Percentiles rank a stretch among this genome's conserved stretches.
These are phyloP conservation scores for Numenius arquata DNA, from an alignment of 2,113 vertebrate species.

Conservation along the genomic window DNA sequence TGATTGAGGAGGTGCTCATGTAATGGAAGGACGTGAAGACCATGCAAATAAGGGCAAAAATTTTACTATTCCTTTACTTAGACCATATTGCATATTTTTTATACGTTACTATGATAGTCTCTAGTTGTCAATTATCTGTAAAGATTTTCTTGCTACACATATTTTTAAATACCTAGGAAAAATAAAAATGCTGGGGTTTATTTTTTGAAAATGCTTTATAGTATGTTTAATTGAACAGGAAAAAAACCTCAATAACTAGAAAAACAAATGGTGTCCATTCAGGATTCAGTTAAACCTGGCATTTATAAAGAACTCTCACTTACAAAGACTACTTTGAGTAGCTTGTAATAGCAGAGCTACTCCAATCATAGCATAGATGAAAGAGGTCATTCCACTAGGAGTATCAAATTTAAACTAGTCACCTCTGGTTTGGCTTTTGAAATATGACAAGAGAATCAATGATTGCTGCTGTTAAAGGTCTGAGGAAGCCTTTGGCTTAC, in stretches of 20 bases:
- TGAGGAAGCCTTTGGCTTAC: conserved; percentile 6
- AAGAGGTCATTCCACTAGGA: conserved; percentile 33
- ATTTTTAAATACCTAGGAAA: not conserved
- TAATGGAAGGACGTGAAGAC: not conserved
- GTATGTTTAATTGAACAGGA: not conserved
- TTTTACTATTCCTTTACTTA: not conserved
- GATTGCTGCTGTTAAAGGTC: conserved; percentile 6
- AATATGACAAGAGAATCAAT: conserved; percentile 26
- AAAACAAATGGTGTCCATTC: not conserved
- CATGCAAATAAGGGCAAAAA: not conserved
- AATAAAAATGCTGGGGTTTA: not conserved
- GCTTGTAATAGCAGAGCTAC: conserved; percentile 24
- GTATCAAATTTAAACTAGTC: conserved; percentile 40
- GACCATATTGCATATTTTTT: rapidly evolving
- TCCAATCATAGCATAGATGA: conserved; percentile 2
- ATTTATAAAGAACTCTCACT: not conserved
- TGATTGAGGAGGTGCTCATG: not conserved
- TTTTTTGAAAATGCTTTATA: not conserved
- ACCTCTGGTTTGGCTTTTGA: conserved; percentile 29
- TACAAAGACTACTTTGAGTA: conserved; percentile 22
- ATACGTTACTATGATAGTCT: not conserved
- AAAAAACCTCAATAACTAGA: not conserved
- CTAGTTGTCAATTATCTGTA: not conserved
- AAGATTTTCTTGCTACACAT: not conserved
- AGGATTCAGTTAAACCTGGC: not conserved